A percentile compares a stretch with the other conserved stretches of the same genome.
These are phyloP conservation scores for Drosophila chauvacae DNA, from an alignment of 1,140 invertebrate species.

Conservation along the genomic window DNA sequence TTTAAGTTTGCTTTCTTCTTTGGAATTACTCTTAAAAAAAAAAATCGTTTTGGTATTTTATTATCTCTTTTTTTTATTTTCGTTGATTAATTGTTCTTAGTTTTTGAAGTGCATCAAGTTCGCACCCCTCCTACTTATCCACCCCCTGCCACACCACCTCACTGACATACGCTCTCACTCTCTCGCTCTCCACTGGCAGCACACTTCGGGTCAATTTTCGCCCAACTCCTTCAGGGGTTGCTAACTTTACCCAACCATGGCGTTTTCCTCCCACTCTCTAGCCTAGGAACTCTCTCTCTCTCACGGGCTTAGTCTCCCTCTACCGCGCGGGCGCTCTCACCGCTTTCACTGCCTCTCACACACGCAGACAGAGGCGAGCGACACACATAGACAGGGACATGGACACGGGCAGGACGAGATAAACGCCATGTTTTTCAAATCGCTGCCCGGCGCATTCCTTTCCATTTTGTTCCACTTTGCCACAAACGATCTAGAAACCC, in stretches of 20 bases:
- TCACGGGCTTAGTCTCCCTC: constrained; percentile 22
- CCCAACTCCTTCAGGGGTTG: constrained; percentile 80
- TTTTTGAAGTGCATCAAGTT: not conserved
- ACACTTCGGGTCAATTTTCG: constrained; percentile 55
- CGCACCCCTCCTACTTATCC: constrained; percentile 14
- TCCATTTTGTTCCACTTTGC: constrained; percentile 80
- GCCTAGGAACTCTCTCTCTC: constrained; percentile 3
- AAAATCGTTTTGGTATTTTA: too few species aligned
- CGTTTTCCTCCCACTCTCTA: not conserved
- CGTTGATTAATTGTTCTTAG: not conserved
- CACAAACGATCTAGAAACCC: constrained; percentile 42
- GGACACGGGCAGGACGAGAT: constrained; percentile 32
- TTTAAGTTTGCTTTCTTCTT: not conserved
- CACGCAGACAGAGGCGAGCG: constrained; percentile 16
- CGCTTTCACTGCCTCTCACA: constrained; percentile 69
- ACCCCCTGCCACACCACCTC: constrained; percentile 6
- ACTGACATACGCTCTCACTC: constrained; percentile 29
- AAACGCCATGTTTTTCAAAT: constrained; percentile 69
- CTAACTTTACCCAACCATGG: constrained; percentile 63
- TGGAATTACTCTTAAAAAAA: not conserved
- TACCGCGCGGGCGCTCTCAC: constrained; percentile 73
- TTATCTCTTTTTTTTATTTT: not conserved
- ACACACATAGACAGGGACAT: constrained; percentile 62
- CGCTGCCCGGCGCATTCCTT: constrained; percentile 70
- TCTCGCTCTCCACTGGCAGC: constrained; percentile 20